Evolutionary conservation across 2,888 invertebrate genomes (phyloP), one percentile per base, ranked within the genome.

Genomic region (Heliconius ismenius): DNA sequence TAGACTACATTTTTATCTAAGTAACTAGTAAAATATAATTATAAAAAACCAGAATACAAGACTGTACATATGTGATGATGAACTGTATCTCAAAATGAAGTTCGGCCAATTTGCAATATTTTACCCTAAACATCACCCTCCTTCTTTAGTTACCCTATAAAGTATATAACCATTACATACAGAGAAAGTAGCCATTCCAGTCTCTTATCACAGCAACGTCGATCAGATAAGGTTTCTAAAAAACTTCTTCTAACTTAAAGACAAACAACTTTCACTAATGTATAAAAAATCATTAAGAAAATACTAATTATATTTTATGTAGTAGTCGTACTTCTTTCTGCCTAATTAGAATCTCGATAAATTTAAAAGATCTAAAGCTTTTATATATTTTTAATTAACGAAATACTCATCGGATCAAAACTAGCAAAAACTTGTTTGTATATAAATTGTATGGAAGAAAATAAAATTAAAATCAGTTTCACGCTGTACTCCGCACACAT

Each of bases 161-260:
- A 13, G 21, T 70, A 70, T n/a, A 15, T 58, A 32, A 18, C 21
- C 21, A 58, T n/a, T 70, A 58, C n/a, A 36, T 15, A 15, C 15
- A 24, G 70, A 58, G 70, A 70, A 70, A 70, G 70, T 70, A 70
- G 58, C 58, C 32, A 28, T 70, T 70, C 36, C n/a, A 36, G 70
- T 70, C 54, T 70, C 58, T 70, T 70, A 58, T 70, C 70, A 58
- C 24, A 67, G 67, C 58, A 24, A 36, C 58, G 54, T 70, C 54
- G 32, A 58, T 32, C 70, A 70, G 70, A 36, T 36, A 70, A 58
- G 11, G 15, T 70, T 70, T 70, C 70, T 58, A 70, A 70, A 70
- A 70, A 70, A 24, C 32, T 24, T 69, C 36, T 32, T 13, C 54
- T 7, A 67, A n/a, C 36, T 43, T 39, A 58, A 58, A 58, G n/a